Percentiles rank a stretch among this genome's conserved stretches.
Conservation (phyloP, 2,797 vertebrate species). For the Acridotheres tristis region DNA sequence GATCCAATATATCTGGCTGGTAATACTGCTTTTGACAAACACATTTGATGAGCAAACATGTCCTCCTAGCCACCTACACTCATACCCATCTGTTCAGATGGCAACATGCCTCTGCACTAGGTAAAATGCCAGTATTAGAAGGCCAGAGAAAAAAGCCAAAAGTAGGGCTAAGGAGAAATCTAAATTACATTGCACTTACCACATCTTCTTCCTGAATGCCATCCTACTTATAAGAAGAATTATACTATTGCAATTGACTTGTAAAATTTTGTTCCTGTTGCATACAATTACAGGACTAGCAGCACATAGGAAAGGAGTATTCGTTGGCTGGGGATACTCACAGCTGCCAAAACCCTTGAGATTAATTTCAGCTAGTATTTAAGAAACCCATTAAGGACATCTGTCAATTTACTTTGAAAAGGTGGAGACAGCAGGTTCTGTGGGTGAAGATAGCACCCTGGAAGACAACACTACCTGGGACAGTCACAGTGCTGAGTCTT, state of each 20-base stretch:
- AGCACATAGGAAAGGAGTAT: not conserved
- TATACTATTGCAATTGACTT: not conserved
- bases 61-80: slow-evolving; percentile 65
- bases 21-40: slow-evolving; percentile 34
- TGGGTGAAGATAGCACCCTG: not conserved
- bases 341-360: not conserved
- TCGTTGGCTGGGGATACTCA: not conserved
- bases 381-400: not conserved
- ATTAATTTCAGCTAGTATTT: not conserved
- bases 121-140: slow-evolving; percentile 43
- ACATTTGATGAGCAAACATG: slow-evolving; percentile 63
- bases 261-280: not conserved
- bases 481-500: not conserved
- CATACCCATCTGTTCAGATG: slow-evolving; percentile 70
- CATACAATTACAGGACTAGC: not conserved
- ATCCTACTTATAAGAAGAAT: not conserved
- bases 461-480: not conserved
- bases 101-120: slow-evolving; percentile 35
- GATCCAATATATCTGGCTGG: slow-evolving; percentile 38
- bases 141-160: slow-evolving; percentile 20
- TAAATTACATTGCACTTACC: not conserved
- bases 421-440: not conserved
- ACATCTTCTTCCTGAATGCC: not conserved
- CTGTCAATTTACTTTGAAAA: not conserved
- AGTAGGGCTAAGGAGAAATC: not conserved